Conservation (phyloP, 2,113 vertebrate genomes). For the Microtus ochrogaster region DNA sequence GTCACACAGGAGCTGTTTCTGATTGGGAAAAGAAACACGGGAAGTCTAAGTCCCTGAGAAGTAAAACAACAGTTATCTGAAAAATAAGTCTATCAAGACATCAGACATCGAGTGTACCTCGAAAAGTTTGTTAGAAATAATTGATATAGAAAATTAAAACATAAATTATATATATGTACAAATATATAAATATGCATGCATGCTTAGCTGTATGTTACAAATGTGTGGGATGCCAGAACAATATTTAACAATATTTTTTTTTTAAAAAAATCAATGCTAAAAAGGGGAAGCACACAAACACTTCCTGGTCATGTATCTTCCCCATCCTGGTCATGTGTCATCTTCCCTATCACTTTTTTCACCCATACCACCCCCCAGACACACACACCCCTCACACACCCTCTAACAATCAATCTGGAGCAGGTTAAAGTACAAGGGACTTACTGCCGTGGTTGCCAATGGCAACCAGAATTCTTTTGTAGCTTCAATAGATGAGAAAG, state of each 20-base stretch:
- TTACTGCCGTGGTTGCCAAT: constrained; percentile 34
- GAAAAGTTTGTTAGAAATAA: constrained; percentile 24
- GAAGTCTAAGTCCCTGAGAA: constrained; percentile 34
- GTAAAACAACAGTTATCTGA: constrained; percentile 7
- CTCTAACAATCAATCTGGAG: background rate
- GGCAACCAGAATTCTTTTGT: constrained; percentile 66
- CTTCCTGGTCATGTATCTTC: background rate
- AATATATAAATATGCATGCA: background rate
- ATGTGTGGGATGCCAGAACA: background rate
- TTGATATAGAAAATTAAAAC: background rate
- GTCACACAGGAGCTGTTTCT: constrained; percentile 94
- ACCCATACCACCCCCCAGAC: background rate
- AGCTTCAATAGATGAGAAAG: constrained; percentile 53
- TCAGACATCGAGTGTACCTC: background rate
- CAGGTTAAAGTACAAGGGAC: constrained; percentile 11
- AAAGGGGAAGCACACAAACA: background rate
- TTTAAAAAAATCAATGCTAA: background rate
- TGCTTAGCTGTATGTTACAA: background rate
- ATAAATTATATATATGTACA: background rate
- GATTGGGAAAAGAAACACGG: constrained; percentile 71
- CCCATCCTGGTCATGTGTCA: background rate
- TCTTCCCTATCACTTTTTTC: background rate
- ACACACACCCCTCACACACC: background rate
- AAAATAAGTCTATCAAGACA: background rate
- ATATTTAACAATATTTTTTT: background rate